Conservation (phyloP, 1,140 invertebrate species). For the Pachypsylla venusta region DNA sequence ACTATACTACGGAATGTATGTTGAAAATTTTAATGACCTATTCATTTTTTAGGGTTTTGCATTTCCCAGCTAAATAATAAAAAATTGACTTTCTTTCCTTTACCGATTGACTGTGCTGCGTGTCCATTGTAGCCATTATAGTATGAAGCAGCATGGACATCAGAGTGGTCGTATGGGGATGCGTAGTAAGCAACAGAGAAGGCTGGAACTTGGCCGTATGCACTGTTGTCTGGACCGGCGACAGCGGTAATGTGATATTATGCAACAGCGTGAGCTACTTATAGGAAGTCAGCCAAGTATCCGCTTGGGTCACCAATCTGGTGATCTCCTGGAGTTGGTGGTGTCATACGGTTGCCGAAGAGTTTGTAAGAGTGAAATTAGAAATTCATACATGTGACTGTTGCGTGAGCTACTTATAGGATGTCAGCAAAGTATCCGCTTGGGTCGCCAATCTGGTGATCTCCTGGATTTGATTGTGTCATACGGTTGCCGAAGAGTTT, state of each 20-base stretch:
- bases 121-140: background rate
- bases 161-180: conserved; percentile 4
- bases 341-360: no score
- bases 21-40: no score
- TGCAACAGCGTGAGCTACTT: conserved; percentile 40
- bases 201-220: conserved; percentile 8
- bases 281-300: conserved; percentile 41
- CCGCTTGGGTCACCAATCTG: conserved; percentile 36
- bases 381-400: no score
- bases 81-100: no score
- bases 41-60: no score
- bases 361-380: no score
- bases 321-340: no score
- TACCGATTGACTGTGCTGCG: conserved; percentile 9
- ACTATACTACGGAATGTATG: no score
- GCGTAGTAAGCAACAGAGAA: conserved; percentile 16
- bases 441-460: conserved; percentile 29
- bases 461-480: no score
- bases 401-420: conserved; percentile 42
- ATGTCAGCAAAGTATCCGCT: conserved; percentile 43
- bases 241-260: conserved; percentile 14
- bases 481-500: no score
- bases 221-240: conserved; percentile 1
- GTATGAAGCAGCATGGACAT: conserved; percentile 15
- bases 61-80: no score